Base-by-base conservation (phyloP, 2,113 vertebrate species). In the Oryzias celebensis region DNA sequence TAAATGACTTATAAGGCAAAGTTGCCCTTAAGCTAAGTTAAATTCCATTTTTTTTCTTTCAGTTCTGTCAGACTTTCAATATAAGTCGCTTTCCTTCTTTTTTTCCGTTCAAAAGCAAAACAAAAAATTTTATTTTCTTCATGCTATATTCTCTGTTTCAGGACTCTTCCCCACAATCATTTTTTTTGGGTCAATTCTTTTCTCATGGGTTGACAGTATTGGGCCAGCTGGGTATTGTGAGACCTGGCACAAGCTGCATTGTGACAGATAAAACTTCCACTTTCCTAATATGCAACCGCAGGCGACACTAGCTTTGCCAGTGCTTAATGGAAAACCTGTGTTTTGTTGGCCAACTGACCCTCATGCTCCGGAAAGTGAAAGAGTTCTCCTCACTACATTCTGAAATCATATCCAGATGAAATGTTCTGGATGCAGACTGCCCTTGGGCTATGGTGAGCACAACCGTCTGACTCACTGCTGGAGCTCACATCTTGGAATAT, bases 281-380 rank as follows among this genome's bases (percentile, higher is more conserved):
- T 62, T 68, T 44, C 57, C 69, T 76, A 73, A 73, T 84, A 63
- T 65, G 46, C 60, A 71, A 66, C 79, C 58, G 15, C 55, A 36
- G 68, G 79, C 57, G 20, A 70, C 73, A 67, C 52, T 43, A 45
- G 44, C 68, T 74, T 49, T 2, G 16, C 5, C 23, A 15, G 36
- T 61, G 24, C 68, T 61, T 82, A 79, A 83, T 86, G 78, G 76
- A 85, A 84, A 80, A 80, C 49, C 57, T 73, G 72, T 80, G 80
- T 78, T 80, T 80, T 77, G 72, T 66, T 68, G 28, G 26, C 54
- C 68, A 55, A 66, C 57, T 65, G 70, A 59, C 71, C 74, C 71
- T 43, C 44, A 2, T 52, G 31, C 17, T 57, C 46, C 26, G 16
- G 31, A 65, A 68, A 53, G 4, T 58, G 60, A 68, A 63, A 49